Evolutionary conservation across 2,797 vertebrate genomes (phyloP).

Genomic region (Sebastes taczanowskii): DNA sequence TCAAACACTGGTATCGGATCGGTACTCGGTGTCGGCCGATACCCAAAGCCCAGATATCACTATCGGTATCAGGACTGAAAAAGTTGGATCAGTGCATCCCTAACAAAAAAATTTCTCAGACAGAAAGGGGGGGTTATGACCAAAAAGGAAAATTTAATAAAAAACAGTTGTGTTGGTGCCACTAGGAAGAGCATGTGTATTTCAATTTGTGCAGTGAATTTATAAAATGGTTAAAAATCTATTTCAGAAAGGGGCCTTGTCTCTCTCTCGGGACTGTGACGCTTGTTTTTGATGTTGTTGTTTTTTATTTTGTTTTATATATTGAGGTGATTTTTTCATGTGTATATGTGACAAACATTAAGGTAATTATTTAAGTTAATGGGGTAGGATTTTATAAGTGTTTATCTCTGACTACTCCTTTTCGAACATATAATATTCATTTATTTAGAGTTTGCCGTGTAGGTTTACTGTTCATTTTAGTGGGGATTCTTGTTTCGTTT

Average conservation of each 20-base stretch:
- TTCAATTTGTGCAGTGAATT: too few relatives aligned
- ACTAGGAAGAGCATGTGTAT: too few relatives aligned
- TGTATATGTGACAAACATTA: not conserved
- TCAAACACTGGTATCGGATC: too few relatives aligned
- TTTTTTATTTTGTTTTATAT: not conserved
- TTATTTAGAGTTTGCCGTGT: not conserved
- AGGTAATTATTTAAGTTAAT: not conserved
- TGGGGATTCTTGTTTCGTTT: not conserved
- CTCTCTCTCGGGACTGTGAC: not conserved
- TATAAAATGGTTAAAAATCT: too few relatives aligned
- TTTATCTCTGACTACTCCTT: not conserved
- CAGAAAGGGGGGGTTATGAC: too few relatives aligned
- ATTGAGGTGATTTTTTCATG: not conserved
- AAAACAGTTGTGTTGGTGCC: too few relatives aligned
- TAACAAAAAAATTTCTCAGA: too few relatives aligned
- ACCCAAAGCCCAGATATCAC: too few relatives aligned
- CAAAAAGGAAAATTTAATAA: not conserved
- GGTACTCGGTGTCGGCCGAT: too few relatives aligned
- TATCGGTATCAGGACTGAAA: too few relatives aligned
- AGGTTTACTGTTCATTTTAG: not conserved
- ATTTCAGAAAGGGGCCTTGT: not conserved
- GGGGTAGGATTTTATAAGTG: not conserved
- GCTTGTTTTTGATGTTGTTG: not conserved
- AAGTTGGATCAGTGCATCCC: too few relatives aligned
- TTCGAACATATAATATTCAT: not conserved